Conservation (phyloP, 53 echinoderm and acorn worm genomes). For the Mesocentrotus franciscanus region DNA sequence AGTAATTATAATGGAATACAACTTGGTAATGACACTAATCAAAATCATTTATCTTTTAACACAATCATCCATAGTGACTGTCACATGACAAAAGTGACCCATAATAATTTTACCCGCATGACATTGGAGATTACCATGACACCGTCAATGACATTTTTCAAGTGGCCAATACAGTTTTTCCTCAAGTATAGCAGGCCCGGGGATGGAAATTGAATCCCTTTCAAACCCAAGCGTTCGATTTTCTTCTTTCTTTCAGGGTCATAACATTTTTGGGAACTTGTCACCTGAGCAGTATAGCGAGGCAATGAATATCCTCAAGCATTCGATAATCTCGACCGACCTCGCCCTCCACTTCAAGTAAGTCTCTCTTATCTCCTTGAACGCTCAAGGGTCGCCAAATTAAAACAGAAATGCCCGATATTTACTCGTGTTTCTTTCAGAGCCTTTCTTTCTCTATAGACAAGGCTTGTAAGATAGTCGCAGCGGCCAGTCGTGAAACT, state of each 20-base stretch:
- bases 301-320: constrained; percentile 96
- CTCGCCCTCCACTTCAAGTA: constrained; percentile 95
- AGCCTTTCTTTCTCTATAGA: constrained; percentile 8
- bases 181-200: not conserved
- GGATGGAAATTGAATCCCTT: not conserved
- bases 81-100: no score
- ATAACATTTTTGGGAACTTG: constrained; percentile 93
- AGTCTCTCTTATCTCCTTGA: constrained; percentile 57
- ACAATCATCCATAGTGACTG: no score
- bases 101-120: not conserved
- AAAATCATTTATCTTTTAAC: no score
- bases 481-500: not conserved
- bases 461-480: not conserved
- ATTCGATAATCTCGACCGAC: constrained; percentile 95
- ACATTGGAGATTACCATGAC: not conserved
- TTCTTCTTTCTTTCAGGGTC: constrained; percentile 75
- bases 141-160: not conserved
- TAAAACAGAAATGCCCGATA: not conserved
- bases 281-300: constrained; percentile 95
- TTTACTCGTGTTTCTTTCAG: not conserved
- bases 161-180: not conserved
- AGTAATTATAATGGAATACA: no score
- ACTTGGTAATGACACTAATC: no score
- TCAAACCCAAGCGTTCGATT: not conserved
- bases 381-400: constrained; percentile 37